Base-by-base conservation (phyloP, 2,113 vertebrate species). In the Osmerus eperlanus region DNA sequence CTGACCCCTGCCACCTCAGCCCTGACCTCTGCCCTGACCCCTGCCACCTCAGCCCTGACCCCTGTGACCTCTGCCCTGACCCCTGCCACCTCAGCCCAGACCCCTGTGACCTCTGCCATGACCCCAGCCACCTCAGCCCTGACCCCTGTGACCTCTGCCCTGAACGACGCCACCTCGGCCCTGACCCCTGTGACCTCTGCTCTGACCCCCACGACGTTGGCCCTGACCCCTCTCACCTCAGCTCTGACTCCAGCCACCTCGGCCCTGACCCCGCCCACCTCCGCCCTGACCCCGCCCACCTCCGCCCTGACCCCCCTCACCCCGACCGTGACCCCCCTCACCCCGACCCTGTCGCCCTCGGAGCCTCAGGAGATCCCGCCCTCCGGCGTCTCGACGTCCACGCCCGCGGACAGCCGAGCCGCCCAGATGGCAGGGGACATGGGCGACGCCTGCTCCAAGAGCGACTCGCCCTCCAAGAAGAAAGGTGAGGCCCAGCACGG, bases 401-500 rank as follows among this genome's bases (percentile, higher is more conserved):
- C 88, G 14, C 85, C 89, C 23, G 70, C 75, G 28, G 79, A 68
- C 75, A 76, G 67, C 70, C 67, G 58, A 23, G 21, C 61, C 14
- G 67, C 64, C 64, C 58, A 47, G 13, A 52, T 71, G 54, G 65
- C 36, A n/a, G 81, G 65, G 51, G 79, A 81, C 21, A 51, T 73
- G 29, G 67, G 51, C 3, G 77, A 82, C 16, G 15, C 85, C 71
- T 59, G 36, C 18, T 62, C 88, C 87, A 95, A 92, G 90, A 86
- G 85, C 7, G 96, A 98, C 72, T 98, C 96, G 0, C 96, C 97
- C 23, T 96, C 96, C 0, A 98, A 95, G 86, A 98, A 96, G 89
- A 98, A 96, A 95, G 97, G 96, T 96, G 77, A 1, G 8, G 36
- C 25, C 29, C 3, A 16, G 18, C n/a, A 1, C 9, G 2, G 41